phyloP scores from a whole-genome alignment of 2,797 vertebrate genomes.

The Bradypodion ventrale region DNA sequence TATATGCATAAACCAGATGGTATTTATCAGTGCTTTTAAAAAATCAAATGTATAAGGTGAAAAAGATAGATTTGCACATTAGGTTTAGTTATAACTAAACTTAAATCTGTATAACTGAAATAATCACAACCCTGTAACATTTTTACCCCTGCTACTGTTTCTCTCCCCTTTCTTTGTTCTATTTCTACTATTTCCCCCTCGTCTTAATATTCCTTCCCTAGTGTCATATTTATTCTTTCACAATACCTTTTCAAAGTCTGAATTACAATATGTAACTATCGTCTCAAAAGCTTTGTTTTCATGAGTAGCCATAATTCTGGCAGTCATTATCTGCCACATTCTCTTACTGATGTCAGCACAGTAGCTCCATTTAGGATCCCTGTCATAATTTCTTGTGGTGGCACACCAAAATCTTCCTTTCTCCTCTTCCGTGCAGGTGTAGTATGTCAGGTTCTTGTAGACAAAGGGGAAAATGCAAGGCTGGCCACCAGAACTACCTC shows the following conservation, averaged over 20 bases:
- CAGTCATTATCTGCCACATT: background rate
- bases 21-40: no score
- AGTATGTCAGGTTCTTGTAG: slow-evolving; percentile 26
- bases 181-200: no score
- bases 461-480: slow-evolving; percentile 28
- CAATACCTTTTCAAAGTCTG: background rate
- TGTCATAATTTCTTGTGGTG: slow-evolving; percentile 30
- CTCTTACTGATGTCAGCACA: slow-evolving; percentile 34
- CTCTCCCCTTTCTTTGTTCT: background rate
- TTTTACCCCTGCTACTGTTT: background rate
- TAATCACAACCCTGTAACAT: background rate
- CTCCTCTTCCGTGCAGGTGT: slow-evolving; percentile 21
- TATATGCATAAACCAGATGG: no score
- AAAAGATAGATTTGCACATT: no score
- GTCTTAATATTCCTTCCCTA: background rate
- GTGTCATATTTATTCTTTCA: background rate
- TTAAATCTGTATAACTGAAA: no score
- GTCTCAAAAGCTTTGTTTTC: background rate
- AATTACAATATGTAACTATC: background rate
- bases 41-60: no score
- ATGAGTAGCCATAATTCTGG: background rate
- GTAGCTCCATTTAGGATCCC: slow-evolving; percentile 21
- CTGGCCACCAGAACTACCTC: slow-evolving; percentile 15
- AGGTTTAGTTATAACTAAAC: no score
- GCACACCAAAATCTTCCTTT: slow-evolving; percentile 33